phyloP scores from a whole-genome alignment of 2,888 invertebrate species.

The Chrysolina haemoptera region DNA sequence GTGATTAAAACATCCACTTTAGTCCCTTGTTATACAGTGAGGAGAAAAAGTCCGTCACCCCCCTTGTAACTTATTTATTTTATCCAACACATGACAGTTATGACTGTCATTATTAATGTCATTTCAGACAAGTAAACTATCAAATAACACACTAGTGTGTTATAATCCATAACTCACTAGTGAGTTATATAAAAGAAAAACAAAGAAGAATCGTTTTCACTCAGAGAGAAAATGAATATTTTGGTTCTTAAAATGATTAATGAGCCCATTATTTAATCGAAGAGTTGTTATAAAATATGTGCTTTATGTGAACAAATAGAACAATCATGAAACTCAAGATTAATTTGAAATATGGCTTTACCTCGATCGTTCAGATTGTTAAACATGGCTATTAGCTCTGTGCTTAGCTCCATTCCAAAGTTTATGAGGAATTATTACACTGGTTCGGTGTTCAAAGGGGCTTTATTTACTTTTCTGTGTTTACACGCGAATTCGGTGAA shows the following conservation, averaged over 20 bases:
- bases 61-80: too few relatives aligned
- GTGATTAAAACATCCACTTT: too few relatives aligned
- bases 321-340: slow-evolving; percentile 4
- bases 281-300: neutral
- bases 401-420: slow-evolving; percentile 9
- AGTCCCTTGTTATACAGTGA: too few relatives aligned
- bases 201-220: too few relatives aligned
- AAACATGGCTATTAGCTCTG: slow-evolving; percentile 26
- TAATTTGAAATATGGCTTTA: slow-evolving; percentile 22
- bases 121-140: too few relatives aligned
- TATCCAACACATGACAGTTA: too few relatives aligned
- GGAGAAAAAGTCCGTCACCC: too few relatives aligned
- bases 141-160: too few relatives aligned
- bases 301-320: neutral
- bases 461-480: slow-evolving; percentile 9
- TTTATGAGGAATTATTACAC: slow-evolving; percentile 27
- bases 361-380: slow-evolving; percentile 27
- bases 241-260: neutral
- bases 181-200: too few relatives aligned
- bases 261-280: neutral
- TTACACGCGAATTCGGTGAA: slow-evolving; percentile 10
- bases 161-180: too few relatives aligned
- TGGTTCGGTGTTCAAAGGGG: slow-evolving; percentile 1
- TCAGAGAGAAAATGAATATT: too few relatives aligned
- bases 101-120: too few relatives aligned